These are phyloP conservation scores for Monochamus saltuarius DNA, from an alignment of 1,140 invertebrate species.

Conservation along the genomic window DNA sequence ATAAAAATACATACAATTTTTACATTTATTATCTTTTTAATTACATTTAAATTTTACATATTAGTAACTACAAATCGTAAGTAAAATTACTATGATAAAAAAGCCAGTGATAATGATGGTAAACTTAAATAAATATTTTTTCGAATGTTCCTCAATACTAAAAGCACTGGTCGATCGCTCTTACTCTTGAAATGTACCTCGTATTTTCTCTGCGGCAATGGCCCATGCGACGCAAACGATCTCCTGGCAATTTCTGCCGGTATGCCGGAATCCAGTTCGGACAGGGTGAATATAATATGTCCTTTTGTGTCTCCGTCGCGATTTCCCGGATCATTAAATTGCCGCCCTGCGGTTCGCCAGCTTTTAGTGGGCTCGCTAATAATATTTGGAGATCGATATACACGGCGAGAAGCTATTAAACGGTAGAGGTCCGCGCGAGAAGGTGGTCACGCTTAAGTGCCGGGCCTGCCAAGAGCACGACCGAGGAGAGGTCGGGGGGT, in stretches of 20 bases:
- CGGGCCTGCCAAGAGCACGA: conserved; percentile 7
- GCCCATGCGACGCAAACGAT: no score
- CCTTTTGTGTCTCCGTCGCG: conserved; percentile 26
- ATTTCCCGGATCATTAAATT: conserved; percentile 30
- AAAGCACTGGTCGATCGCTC: no score
- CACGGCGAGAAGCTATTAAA: conserved; percentile 8
- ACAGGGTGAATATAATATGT: conserved; percentile 27
- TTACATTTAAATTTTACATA: no score
- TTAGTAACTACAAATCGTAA: no score
- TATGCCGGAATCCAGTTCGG: conserved; percentile 28
- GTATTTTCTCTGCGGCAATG: no score
- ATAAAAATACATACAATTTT: no score
- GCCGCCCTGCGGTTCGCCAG: conserved; percentile 19
- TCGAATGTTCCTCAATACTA: no score
- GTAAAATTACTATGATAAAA: no score
- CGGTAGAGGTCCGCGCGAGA: conserved; percentile 16
- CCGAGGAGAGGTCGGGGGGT: neutral
- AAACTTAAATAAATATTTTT: no score
- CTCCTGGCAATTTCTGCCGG: conserved; percentile 22
- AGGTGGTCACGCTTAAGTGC: conserved; percentile 22
- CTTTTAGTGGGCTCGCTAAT: conserved; percentile 22
- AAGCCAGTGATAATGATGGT: no score
- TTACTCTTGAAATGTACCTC: no score
- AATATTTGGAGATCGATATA: conserved; percentile 21
- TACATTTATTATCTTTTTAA: no score